Evolutionary conservation across 2,888 invertebrate genomes (phyloP), one percentile per base, ranked within the genome.

Genomic region (Ditula angustiorana): DNA sequence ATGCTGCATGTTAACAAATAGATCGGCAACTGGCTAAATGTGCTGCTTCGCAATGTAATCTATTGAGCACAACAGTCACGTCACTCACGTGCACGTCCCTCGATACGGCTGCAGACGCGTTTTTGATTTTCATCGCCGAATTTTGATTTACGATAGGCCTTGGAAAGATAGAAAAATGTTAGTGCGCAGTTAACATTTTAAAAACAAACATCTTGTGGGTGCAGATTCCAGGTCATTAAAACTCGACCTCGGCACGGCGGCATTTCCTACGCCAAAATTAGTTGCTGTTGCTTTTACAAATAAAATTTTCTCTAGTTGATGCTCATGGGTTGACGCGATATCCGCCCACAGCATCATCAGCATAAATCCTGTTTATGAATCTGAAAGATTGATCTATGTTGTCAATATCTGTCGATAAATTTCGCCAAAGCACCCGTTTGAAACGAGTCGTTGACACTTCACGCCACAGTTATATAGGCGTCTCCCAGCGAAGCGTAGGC

Each of bases 171-270:
- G 59, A 58, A 73, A 72, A 69, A 71, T 69, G 63, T 67, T 69
- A 67, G 57, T 65, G 65, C 63, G 67, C 68, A 63, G 67, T 70
- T 66, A 70, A 69, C 61, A 60, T 66, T 57, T 67, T 49, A 63
- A 69, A 74, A 72, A 71, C 70, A 72, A 73, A 71, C 72, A 69
- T 68, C 61, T 60, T 59, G 66, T 61, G 63, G 61, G 64, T 73
- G 66, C 69, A 70, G 69, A 73, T 76, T 73, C 72, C 74, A 74
- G 69, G 70, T 69, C 68, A 77, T 73, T 70, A 75, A 76, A 73
- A 69, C 67, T 67, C 72, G 74, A 70, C 82, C 83, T 83, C 74
- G 76, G 72, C 75, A 73, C 81, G 79, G 78, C 74, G 77, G 74
- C 75, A 78, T 81, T 80, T 83, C 78, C 79, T 72, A 76, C 71